Evolutionary conservation across 2,113 vertebrate genomes (phyloP).

Genomic region (Trematocara marginatum): DNA sequence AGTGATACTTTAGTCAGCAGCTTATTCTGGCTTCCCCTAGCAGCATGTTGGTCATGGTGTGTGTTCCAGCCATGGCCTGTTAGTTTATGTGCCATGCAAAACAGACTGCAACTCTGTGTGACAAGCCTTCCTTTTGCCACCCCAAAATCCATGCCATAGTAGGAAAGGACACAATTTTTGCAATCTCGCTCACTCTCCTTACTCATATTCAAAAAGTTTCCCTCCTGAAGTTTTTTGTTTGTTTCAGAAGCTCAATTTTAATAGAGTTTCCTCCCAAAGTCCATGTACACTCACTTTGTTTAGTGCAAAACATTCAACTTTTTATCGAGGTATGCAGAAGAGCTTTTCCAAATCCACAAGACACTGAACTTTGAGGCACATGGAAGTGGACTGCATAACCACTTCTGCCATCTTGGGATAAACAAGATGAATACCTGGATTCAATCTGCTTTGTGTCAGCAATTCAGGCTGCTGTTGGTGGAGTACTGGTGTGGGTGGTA

Average conservation of each 20-base stretch:
- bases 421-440: background rate
- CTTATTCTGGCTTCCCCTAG: constrained; percentile 44
- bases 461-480: background rate
- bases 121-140: constrained; percentile 27
- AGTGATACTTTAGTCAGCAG: constrained; percentile 55
- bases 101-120: constrained; percentile 62
- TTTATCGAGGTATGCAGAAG: background rate
- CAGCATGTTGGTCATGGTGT: constrained; percentile 49
- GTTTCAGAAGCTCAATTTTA: background rate
- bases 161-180: background rate
- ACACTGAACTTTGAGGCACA: background rate
- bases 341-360: background rate
- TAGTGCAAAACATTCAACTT: background rate
- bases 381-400: background rate
- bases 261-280: background rate
- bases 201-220: background rate
- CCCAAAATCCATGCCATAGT: constrained; percentile 1
- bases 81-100: constrained; percentile 39
- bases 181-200: background rate
- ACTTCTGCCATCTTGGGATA: background rate
- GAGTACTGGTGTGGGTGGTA: background rate
- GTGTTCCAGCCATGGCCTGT: constrained; percentile 42
- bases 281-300: background rate
- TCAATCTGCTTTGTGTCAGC: background rate
- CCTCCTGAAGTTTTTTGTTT: background rate